These are phyloP conservation scores for Malacoraja senta DNA, from an alignment of 2,797 vertebrate species.

Conservation along the genomic window DNA sequence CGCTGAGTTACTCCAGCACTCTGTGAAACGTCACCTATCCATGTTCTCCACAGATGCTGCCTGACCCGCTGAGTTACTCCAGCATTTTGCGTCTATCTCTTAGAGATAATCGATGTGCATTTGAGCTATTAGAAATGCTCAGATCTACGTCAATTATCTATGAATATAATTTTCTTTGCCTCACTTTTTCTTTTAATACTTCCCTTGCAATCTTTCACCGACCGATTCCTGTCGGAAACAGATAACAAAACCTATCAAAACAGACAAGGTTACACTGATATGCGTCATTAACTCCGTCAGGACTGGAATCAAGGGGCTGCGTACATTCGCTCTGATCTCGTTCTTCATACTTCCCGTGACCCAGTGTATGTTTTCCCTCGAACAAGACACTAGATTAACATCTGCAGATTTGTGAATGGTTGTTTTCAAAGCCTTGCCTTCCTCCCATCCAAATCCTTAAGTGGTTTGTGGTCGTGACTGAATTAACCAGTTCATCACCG, in stretches of 20 bases:
- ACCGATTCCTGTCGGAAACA: background rate
- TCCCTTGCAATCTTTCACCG: background rate
- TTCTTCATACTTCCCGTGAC: constrained; percentile 40
- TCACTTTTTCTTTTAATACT: background rate
- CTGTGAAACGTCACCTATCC: no score
- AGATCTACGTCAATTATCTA: no score
- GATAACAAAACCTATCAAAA: constrained; percentile 38
- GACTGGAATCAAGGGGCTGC: constrained; percentile 38
- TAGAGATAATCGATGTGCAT: no score
- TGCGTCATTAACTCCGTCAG: constrained; percentile 42
- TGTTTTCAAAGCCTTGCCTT: constrained; percentile 38
- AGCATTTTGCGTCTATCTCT: no score
- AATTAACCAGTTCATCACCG: constrained; percentile 26
- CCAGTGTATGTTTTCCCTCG: constrained; percentile 32
- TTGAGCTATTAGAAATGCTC: no score
- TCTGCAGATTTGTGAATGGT: constrained; percentile 41
- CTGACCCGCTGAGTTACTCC: no score
- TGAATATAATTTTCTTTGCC: no score
- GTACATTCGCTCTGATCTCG: constrained; percentile 28
- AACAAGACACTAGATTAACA: constrained; percentile 43
- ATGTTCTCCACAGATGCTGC: no score
- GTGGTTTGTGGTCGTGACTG: constrained; percentile 34
- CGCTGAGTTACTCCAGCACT: no score
- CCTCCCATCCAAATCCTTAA: constrained; percentile 40
- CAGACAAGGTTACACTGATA: constrained; percentile 42